Evolutionary conservation across 1,140 invertebrate genomes (phyloP).

Genomic region (Eumeta japonica): DNA sequence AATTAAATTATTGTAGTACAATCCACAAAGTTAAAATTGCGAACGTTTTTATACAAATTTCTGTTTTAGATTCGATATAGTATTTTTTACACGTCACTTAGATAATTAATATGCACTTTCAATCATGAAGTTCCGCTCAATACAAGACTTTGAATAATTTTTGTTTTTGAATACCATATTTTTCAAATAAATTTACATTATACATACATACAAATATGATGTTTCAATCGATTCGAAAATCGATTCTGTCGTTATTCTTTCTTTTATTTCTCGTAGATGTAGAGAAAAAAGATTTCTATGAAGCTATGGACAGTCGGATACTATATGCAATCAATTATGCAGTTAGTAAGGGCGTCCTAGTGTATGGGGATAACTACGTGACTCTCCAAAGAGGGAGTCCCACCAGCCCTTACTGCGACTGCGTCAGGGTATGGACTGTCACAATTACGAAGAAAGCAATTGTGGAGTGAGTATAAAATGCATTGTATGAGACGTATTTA

Average conservation of each 20-base stretch:
- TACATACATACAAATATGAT: too few relatives aligned
- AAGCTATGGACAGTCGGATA: constrained; percentile 18
- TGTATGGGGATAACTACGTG: constrained; percentile 28
- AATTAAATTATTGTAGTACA: too few relatives aligned
- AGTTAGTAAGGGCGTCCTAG: constrained; percentile 20
- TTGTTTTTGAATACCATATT: constrained; percentile 2
- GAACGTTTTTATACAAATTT: background rate
- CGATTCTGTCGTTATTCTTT: too few relatives aligned
- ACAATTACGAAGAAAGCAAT: constrained; percentile 20
- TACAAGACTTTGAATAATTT: constrained; percentile 5
- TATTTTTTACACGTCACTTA: background rate
- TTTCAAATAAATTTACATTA: background rate
- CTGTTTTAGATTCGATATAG: background rate
- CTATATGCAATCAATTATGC: constrained; percentile 25
- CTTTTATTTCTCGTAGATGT: constrained; percentile 9
- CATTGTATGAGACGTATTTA: too few relatives aligned
- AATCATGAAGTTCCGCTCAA: constrained; percentile 6
- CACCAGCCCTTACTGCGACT: constrained; percentile 27
- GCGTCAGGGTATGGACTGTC: constrained; percentile 23
- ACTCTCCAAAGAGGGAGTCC: constrained; percentile 21
- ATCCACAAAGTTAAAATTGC: too few relatives aligned
- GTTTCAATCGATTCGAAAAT: too few relatives aligned
- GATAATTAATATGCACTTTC: background rate
- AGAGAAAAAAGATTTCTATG: constrained; percentile 14
- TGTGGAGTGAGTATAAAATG: constrained; percentile 31